These are phyloP conservation scores for Heliconius charithonia DNA, from an alignment of 2,888 invertebrate genomes.

Conservation along the genomic window DNA sequence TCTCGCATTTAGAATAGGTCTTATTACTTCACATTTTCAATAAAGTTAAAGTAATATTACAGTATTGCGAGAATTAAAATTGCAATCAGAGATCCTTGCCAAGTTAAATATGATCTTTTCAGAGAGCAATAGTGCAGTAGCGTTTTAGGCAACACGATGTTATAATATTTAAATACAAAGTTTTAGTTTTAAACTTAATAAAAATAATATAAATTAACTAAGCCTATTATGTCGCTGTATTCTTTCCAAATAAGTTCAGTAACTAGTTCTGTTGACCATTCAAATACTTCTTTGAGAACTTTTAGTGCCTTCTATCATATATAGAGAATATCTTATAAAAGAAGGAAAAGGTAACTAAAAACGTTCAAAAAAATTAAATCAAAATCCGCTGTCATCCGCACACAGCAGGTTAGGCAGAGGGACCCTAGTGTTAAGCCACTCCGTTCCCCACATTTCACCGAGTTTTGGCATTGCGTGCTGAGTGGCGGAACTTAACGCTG, in stretches of 20 bases:
- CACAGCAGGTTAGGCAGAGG: too few relatives aligned
- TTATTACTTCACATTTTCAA: too few relatives aligned
- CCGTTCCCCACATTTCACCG: too few relatives aligned
- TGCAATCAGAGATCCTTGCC: slow-evolving; percentile 24
- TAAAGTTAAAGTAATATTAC: slow-evolving; percentile 1
- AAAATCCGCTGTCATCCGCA: too few relatives aligned
- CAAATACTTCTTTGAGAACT: too few relatives aligned
- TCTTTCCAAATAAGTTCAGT: not conserved
- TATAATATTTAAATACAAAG: not conserved
- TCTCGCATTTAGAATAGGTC: not conserved
- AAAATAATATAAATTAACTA: not conserved
- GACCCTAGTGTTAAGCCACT: too few relatives aligned
- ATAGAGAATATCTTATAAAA: too few relatives aligned
- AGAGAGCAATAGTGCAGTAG: slow-evolving; percentile 6
- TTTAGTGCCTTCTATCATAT: too few relatives aligned
- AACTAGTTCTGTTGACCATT: not conserved
- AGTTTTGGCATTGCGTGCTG: too few relatives aligned
- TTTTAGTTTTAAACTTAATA: not conserved
- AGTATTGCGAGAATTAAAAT: slow-evolving; percentile 17
- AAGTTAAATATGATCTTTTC: slow-evolving; percentile 17
- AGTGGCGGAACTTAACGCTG: too few relatives aligned
- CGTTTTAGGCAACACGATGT: not conserved
- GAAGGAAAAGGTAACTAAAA: too few relatives aligned
- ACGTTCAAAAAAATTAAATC: too few relatives aligned
- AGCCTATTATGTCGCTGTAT: not conserved